Conservation (phyloP, 1,140 invertebrate genomes). For the Polypedilum pembai region DNA sequence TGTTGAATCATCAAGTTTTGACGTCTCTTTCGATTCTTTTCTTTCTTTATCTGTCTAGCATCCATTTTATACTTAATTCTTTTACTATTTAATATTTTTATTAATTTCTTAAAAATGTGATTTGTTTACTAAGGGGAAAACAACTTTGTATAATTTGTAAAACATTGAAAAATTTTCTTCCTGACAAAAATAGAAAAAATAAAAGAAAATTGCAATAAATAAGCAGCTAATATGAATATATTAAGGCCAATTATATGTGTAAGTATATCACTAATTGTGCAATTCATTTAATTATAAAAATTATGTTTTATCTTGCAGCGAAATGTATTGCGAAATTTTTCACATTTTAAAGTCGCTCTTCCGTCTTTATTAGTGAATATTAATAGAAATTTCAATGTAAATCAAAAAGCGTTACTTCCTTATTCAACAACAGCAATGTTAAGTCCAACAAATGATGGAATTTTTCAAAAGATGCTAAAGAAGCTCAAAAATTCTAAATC, state of each 20-base stretch:
- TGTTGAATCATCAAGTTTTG: conserved; percentile 43
- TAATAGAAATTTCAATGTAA: background rate
- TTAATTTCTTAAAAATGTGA: background rate
- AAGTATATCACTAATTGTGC: background rate
- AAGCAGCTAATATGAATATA: background rate
- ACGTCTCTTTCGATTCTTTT: conserved; percentile 45
- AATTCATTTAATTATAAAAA: background rate
- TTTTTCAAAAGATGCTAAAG: conserved; percentile 39
- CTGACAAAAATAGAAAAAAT: too few relatives aligned
- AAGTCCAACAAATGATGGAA: conserved; percentile 33
- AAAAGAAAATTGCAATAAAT: background rate
- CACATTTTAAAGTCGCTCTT: background rate
- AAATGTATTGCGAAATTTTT: background rate
- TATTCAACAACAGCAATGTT: background rate
- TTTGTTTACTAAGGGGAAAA: background rate
- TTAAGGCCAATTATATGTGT: background rate
- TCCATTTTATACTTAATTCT: background rate
- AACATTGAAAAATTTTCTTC: background rate
- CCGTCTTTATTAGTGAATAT: background rate
- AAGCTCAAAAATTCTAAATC: conserved; percentile 42
- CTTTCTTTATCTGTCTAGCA: conserved; percentile 36
- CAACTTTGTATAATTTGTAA: too few relatives aligned
- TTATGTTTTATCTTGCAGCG: background rate
- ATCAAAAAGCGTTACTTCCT: background rate
- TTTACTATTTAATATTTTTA: too few relatives aligned